A percentile compares a stretch with the other conserved stretches of the same genome.
These are phyloP conservation scores for Drosophila tropicalis DNA, from an alignment of 1,140 invertebrate species.

Conservation along the genomic window DNA sequence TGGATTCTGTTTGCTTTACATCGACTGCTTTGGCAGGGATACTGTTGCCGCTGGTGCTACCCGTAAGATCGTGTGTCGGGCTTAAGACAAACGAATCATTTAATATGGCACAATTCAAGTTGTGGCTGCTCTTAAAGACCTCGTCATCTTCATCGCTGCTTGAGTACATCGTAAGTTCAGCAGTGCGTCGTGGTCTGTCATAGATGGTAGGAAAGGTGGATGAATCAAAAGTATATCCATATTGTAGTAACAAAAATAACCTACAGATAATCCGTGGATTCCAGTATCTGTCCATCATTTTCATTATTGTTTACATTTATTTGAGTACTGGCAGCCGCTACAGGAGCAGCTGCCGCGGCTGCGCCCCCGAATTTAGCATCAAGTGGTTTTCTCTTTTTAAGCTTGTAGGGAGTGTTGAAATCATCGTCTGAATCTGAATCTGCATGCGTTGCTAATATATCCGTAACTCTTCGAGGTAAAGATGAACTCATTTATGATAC, in stretches of 20 bases:
- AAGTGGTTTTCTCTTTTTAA: slow-evolving; percentile 14
- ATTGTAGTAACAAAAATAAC: slow-evolving; percentile 1
- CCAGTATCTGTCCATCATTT: slow-evolving; percentile 16
- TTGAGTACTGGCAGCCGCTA: slow-evolving; percentile 14
- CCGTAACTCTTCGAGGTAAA: slow-evolving; percentile 69
- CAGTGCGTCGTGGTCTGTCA: slow-evolving; percentile 62
- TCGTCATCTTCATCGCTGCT: slow-evolving; percentile 79
- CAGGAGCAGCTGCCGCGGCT: slow-evolving; percentile 8
- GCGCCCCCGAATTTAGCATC: background rate
- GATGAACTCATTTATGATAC: slow-evolving; percentile 59
- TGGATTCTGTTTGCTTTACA: slow-evolving; percentile 40
- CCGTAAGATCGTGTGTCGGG: slow-evolving; percentile 59
- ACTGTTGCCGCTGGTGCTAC: slow-evolving; percentile 27
- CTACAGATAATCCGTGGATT: background rate
- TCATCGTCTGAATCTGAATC: slow-evolving; percentile 77
- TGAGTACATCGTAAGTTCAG: slow-evolving; percentile 68
- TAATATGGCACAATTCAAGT: slow-evolving; percentile 77
- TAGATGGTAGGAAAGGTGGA: background rate
- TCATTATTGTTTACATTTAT: slow-evolving; percentile 32
- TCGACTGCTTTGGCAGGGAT: slow-evolving; percentile 12
- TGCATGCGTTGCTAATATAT: slow-evolving; percentile 59
- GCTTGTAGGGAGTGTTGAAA: slow-evolving; percentile 57
- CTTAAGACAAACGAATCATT: slow-evolving; percentile 81
- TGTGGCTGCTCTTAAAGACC: slow-evolving; percentile 58
- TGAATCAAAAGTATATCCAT: background rate